These are phyloP conservation scores for Acheta domesticus DNA, from an alignment of 2,888 invertebrate species.

Conservation along the genomic window DNA sequence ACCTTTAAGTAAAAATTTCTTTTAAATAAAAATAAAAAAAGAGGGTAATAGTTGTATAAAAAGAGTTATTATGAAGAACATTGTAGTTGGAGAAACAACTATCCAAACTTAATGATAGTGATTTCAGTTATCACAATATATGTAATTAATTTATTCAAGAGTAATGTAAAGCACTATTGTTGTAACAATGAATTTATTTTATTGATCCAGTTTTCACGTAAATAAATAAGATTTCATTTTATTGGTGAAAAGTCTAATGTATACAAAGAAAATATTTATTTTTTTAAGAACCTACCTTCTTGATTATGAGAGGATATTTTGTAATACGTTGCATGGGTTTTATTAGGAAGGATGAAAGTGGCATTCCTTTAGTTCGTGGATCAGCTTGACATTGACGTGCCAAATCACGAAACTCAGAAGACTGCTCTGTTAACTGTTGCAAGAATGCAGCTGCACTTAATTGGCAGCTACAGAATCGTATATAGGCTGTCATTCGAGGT, in stretches of 20 bases:
- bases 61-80: too few relatives aligned
- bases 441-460: constrained; percentile 65
- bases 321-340: constrained; percentile 82
- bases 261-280: too few relatives aligned
- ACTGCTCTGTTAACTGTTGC: constrained; percentile 62
- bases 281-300: constrained; percentile 53
- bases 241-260: background rate
- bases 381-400: constrained; percentile 62
- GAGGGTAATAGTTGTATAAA: too few relatives aligned
- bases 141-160: too few relatives aligned
- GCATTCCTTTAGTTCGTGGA: constrained; percentile 66
- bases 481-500: constrained; percentile 67
- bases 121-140: too few relatives aligned
- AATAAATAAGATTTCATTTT: background rate
- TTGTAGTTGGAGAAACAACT: too few relatives aligned
- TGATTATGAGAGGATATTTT: constrained; percentile 70
- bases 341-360: constrained; percentile 69
- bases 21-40: too few relatives aligned
- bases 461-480: constrained; percentile 71
- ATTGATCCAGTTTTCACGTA: too few relatives aligned
- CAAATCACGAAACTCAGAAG: constrained; percentile 59
- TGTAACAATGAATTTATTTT: too few relatives aligned
- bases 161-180: too few relatives aligned
- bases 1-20: too few relatives aligned
- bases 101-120: too few relatives aligned